Base-by-base conservation (phyloP, 2,113 vertebrate species). In the Oreochromis niloticus region DNA sequence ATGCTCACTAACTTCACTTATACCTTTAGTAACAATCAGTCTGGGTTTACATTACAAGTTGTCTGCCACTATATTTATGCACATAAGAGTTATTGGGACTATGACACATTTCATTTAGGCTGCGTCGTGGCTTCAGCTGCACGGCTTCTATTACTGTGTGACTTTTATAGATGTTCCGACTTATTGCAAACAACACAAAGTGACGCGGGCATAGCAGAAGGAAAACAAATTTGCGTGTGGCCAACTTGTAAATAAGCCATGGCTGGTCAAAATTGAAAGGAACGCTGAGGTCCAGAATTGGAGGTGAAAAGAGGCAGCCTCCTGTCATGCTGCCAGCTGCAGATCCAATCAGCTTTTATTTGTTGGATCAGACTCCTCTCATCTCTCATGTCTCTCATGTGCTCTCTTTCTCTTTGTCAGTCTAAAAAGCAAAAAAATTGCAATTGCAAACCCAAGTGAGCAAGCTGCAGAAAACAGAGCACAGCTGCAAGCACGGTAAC, bases 331-430 rank as follows among this genome's bases (percentile, higher is more conserved):
- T 56, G 66, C 34, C 36, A 48, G 41, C 56, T 61, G 83, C 50
- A 22, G 55, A 85, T 83, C 48, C 91, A 91, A 92, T 92, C 89
- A 85, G 85, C 13, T 81, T 85, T 90, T 12, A 85, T 85, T 87
- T 24, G 48, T 82, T 78, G 43, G 48, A 83, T 87, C 86, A 66
- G 85, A 83, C 55, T 88, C 79, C 22, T 83, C 54, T 87, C 68
- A 5, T 24, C 30, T 82, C 11, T 80, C 22, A 39, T 52, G 59
- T 46, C 19, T 36, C 36, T 7, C 71, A 82, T 86, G 78, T 50
- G 81, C 59, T 86, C 16, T 57, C 30, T 3, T 46, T 32, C 2
- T 43, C n/a, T 59, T 39, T 56, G 16, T 36, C 39, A 36, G 50
- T 57, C 73, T 5, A n/a, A 78, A 78, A 52, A 32, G 46, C 2